Evolutionary conservation across 2,797 vertebrate genomes (phyloP), one percentile per base, ranked within the genome.

Genomic region (Sardinella longiceps): DNA sequence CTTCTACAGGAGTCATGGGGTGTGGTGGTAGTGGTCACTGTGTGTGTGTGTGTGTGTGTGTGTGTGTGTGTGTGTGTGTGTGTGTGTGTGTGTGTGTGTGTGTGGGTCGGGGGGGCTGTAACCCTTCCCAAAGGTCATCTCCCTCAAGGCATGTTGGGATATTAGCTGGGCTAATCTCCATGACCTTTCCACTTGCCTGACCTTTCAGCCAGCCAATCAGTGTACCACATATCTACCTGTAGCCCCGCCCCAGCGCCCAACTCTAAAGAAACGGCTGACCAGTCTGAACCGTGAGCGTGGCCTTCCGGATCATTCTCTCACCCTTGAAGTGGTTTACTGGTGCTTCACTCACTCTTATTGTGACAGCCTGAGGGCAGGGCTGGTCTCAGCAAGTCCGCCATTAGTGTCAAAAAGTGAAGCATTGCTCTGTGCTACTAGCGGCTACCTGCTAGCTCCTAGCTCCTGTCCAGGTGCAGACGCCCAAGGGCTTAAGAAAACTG

Each of bases 191-290:
- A 45, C 81, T 80, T 85, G 70, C 1, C 1, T 84, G 81, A 51
- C 80, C 70, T 89, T 85, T 86, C 56, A 81, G 63, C 63, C 53
- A 43, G 60, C 85, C 84, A 83, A 88, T 85, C 77, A 60, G 82
- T 23, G 83, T 0, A 14, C 2, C 28, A 28, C 63, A 70, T 37
- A 28, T 33, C 14, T 14, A 14, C 63, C 11, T 12, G 14, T 30
- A 70, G 63, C 63, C 10, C 63, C 5, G 2, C 63, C 63, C 18
- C 63, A 33, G 14, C 12, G 3, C 30, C 37, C 18, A 70, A 14
- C 63, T 33, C 63, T 33, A 70, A 70, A 28, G 63, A 70, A 70
- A 70, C 5, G 28, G 12, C 63, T 4, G 30, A 70, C 12, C 14
- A 15, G 63, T 25, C 63, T 30, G 28, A 12, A 15, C 63, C 10